These are phyloP conservation scores for Hymenochirus boettgeri DNA, from an alignment of 2,113 vertebrate genomes.

Conservation along the genomic window DNA sequence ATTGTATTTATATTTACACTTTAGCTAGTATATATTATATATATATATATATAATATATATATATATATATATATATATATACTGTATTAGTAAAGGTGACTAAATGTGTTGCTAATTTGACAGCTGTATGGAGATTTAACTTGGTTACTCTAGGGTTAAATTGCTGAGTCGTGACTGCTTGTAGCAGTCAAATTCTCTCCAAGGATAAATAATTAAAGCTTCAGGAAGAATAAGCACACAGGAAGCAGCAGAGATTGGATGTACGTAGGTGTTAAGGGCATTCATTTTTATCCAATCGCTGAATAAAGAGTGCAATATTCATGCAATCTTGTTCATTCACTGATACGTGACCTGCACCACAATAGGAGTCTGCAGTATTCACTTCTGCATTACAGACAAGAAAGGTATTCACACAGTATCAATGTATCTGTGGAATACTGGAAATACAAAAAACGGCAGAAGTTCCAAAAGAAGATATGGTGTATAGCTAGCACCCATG, in stretches of 20 bases:
- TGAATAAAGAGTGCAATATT: conserved; percentile 67
- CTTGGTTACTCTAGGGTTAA: conserved; percentile 55
- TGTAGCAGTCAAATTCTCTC: conserved; percentile 64
- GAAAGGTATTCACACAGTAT: conserved; percentile 32
- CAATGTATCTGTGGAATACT: conserved; percentile 33
- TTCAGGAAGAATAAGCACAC: conserved; percentile 54
- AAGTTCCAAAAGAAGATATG: too few relatives aligned
- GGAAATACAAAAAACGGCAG: conserved; percentile 33
- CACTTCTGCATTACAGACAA: conserved; percentile 48
- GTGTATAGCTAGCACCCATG: too few relatives aligned
- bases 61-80: too few relatives aligned
- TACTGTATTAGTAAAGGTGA: too few relatives aligned
- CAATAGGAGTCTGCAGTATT: conserved; percentile 60
- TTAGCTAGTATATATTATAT: too few relatives aligned
- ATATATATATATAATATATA: too few relatives aligned
- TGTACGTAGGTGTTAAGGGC: conserved; percentile 59
- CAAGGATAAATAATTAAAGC: conserved; percentile 73
- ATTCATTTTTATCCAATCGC: conserved; percentile 63
- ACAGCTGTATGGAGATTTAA: conserved; percentile 46
- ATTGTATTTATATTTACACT: too few relatives aligned
- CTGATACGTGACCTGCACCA: conserved; percentile 65
- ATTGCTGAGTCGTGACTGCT: conserved; percentile 64
- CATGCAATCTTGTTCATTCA: conserved; percentile 68
- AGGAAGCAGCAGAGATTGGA: conserved; percentile 57
- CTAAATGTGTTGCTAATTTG: too few relatives aligned